Evolutionary conservation across 2,113 vertebrate species (phyloP), one percentile per base, ranked within the genome.

Genomic region (Ancistrus triradiatus): DNA sequence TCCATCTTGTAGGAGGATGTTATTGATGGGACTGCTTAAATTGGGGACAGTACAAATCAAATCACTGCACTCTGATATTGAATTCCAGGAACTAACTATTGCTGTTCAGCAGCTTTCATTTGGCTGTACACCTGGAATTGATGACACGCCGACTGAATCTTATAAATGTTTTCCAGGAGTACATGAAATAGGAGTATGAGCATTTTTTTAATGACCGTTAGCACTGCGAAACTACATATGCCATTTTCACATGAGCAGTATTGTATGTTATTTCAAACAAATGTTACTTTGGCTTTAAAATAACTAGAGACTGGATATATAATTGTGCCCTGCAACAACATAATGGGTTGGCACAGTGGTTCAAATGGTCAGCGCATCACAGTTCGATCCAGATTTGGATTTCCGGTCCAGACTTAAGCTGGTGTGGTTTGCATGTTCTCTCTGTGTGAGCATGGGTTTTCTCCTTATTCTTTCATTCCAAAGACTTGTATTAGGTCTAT

Each of bases 81-180:
- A 63, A 63, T 63, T 52, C 60, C 48, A 49, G 60, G 48, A 63
- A 52, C 60, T 52, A 63, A 63, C 60, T 63, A 63, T 42, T 63
- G 48, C 48, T 63, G 60, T 63, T 63, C 60, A 52, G 48, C 33
- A 42, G 60, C 60, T 63, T 63, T 63, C 24, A 52, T 63, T 27
- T 63, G 60, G 60, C 48, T 63, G 35, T 52, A 24, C 60, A 63
- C 37, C 60, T 52, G 35, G 35, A 52, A 52, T 63, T 31, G 48
- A 42, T 63, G 60, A 24, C 15, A 40, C 52, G 13, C 24, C 22
- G 35, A 40, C 15, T n/a, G 47, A 63, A 40, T 51, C 49, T 19
- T 63, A 63, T 51, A 42, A 63, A 51, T 63, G 37, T 31, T 63
- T 63, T 51, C 24, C 13, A 33, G 35, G 27, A 63, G 35, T 17